Evolutionary conservation across 2,888 invertebrate species (phyloP).

Genomic region (Escarpia spicata): DNA sequence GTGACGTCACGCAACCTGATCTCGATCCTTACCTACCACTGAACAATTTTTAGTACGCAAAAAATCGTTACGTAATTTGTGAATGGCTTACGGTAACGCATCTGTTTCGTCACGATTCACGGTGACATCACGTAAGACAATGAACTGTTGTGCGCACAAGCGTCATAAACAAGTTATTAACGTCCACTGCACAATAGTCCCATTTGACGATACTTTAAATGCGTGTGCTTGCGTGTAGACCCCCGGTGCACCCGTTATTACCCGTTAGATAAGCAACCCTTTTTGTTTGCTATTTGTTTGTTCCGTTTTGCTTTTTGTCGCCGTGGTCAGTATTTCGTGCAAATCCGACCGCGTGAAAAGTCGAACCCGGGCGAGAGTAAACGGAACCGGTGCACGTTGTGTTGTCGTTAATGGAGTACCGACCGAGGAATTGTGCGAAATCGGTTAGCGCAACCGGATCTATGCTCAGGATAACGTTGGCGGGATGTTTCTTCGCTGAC

Average conservation of each 20-base stretch:
- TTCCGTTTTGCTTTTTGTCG: not conserved
- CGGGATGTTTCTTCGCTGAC: not conserved
- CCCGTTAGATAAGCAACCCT: not conserved
- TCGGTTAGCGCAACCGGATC: not conserved
- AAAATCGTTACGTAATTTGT: not conserved
- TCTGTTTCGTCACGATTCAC: conserved; percentile 8
- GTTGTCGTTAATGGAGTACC: not conserved
- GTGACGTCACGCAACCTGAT: not conserved
- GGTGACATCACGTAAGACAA: not conserved
- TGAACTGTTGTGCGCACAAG: not conserved
- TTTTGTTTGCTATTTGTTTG: not conserved
- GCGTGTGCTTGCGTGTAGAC: not conserved
- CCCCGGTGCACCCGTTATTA: not conserved
- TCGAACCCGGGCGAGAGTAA: not conserved
- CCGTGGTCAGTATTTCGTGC: not conserved
- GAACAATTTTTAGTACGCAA: not conserved
- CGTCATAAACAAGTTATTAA: not conserved
- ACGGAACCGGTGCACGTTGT: not conserved
- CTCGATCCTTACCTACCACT: not conserved
- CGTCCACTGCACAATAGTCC: not conserved
- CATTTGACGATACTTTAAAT: not conserved
- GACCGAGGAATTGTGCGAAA: not conserved
- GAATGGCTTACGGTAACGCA: not conserved
- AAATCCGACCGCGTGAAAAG: not conserved
- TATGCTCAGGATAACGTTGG: not conserved